Evolutionary conservation across 2,113 vertebrate genomes (phyloP).

Genomic region (Prolemur simus): DNA sequence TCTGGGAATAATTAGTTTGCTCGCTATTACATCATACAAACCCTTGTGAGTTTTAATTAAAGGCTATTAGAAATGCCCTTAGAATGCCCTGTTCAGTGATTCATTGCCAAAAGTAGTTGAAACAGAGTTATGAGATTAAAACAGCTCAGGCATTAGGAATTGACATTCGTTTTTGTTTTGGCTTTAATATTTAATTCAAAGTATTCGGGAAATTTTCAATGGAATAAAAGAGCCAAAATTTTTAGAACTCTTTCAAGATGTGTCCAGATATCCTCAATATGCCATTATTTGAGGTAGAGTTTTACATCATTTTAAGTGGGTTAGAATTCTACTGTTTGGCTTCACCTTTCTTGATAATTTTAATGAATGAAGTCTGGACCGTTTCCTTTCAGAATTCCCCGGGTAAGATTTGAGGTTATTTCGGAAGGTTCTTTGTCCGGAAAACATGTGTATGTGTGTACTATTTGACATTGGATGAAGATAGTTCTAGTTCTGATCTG

Average conservation of each 20-base stretch:
- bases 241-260: neutral
- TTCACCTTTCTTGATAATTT: neutral
- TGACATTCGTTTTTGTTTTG: slow-evolving; percentile 38
- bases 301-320: neutral
- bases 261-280: neutral
- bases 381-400: neutral
- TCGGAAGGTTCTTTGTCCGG: neutral
- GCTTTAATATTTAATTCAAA: slow-evolving; percentile 46
- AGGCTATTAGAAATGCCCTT: slow-evolving; percentile 60
- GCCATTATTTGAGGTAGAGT: neutral
- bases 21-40: slow-evolving; percentile 27
- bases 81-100: neutral
- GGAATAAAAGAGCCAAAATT: neutral
- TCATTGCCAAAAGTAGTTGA: slow-evolving; percentile 33
- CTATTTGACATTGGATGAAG: neutral
- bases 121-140: slow-evolving; percentile 44
- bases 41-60: slow-evolving; percentile 62
- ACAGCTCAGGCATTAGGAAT: neutral
- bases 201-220: slow-evolving; percentile 7
- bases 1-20: slow-evolving; percentile 26
- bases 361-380: neutral
- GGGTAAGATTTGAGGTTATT: neutral
- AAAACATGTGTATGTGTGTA: neutral
- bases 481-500: neutral
- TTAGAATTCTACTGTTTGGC: neutral